Evolutionary conservation across 1,140 invertebrate genomes (phyloP).

Genomic region (Archivesica marissinica): DNA sequence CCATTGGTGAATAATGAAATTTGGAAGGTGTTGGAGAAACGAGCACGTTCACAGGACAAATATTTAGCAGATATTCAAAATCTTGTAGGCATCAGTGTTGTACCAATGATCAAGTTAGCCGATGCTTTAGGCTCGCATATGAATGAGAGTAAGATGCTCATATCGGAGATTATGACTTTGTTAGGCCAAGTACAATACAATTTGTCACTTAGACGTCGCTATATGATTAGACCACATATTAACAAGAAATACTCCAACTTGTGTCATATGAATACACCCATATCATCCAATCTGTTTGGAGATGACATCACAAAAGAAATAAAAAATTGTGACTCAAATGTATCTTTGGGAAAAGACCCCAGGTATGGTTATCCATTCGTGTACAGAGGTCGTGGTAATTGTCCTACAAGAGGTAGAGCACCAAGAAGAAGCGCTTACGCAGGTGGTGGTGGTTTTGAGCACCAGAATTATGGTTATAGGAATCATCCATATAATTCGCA

Average conservation of each 20-base stretch:
- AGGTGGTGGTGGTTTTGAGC: too few species aligned
- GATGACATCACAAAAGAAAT: conserved; percentile 49
- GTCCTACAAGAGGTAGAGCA: too few species aligned
- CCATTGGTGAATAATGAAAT: conserved; percentile 26
- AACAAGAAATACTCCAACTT: neutral
- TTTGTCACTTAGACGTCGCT: neutral
- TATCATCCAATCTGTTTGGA: conserved; percentile 32
- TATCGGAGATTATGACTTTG: neutral
- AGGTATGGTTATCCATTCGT: too few species aligned
- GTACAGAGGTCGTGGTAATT: too few species aligned
- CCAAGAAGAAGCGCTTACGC: too few species aligned
- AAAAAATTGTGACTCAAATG: conserved; percentile 28
- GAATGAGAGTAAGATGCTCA: neutral
- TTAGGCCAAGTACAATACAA: conserved; percentile 31
- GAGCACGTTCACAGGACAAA: neutral
- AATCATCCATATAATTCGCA: neutral
- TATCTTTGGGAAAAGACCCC: conserved; percentile 18
- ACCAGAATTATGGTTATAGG: neutral
- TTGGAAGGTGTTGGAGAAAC: conserved; percentile 14
- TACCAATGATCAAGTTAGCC: neutral
- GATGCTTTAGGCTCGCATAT: conserved; percentile 2
- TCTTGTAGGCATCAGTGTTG: conserved; percentile 1
- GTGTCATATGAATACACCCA: neutral
- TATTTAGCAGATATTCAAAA: conserved; percentile 30
- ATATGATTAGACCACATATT: conserved; percentile 27